Evolutionary conservation across 2,888 invertebrate species (phyloP).

Genomic region (Scaptomyza cyrtandrae): DNA sequence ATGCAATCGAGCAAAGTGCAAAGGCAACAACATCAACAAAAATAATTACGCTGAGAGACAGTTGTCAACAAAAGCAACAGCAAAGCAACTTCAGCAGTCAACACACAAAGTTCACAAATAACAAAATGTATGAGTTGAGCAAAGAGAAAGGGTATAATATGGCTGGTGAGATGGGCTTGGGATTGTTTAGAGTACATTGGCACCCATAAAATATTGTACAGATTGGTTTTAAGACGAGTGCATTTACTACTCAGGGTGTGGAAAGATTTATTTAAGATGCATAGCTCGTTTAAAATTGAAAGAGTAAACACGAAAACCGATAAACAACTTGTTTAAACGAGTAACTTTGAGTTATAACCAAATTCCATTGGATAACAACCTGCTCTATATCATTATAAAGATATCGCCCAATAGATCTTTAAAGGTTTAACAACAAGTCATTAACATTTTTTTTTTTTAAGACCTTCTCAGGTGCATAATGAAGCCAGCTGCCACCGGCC

Average conservation of each 20-base stretch:
- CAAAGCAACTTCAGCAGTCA: slow-evolving; percentile 15
- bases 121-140: slow-evolving; percentile 33
- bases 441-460: slow-evolving; percentile 1
- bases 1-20: slow-evolving; percentile 74
- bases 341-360: too few relatives aligned
- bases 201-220: slow-evolving; percentile 15
- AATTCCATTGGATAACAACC: not conserved
- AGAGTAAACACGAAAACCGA: not conserved
- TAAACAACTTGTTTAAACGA: not conserved
- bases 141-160: slow-evolving; percentile 30
- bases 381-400: not conserved
- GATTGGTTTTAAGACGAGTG: slow-evolving; percentile 4
- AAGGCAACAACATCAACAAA: slow-evolving; percentile 29
- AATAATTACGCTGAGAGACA: slow-evolving; percentile 17
- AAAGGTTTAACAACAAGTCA: slow-evolving; percentile 1
- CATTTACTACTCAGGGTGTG: slow-evolving; percentile 13
- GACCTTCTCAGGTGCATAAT: slow-evolving; percentile 10
- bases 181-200: slow-evolving; percentile 13
- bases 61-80: slow-evolving; percentile 34
- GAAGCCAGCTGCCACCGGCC: slow-evolving; percentile 2
- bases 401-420: not conserved
- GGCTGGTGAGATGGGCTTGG: not conserved
- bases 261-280: slow-evolving; percentile 19
- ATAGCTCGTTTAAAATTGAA: slow-evolving; percentile 9
- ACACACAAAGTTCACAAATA: slow-evolving; percentile 41